Base-by-base conservation (phyloP, 2,797 vertebrate genomes). In the Sphaeramia orbicularis region DNA sequence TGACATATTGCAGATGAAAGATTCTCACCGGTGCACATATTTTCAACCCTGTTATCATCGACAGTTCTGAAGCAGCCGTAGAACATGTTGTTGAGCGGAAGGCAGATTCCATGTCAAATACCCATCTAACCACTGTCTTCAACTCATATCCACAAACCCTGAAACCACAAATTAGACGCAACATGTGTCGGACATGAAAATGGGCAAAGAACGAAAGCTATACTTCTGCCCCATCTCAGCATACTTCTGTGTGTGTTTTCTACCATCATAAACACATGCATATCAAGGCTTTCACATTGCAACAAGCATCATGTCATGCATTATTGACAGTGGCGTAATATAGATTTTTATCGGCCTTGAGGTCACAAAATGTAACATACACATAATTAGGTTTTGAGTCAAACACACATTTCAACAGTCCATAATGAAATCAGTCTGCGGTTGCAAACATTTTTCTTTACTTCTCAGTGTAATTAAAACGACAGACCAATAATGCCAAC, bases 1-100 rank as follows among this genome's bases (percentile, higher is more conserved):
- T 80, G 86, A 86, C 87, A 86, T 80, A 83, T 86, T 74, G 58
- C 72, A 85, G 80, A 85, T 84, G 80, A 89, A 83, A 86, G 84
- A 86, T 87, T 74, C 65, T 61, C 77, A 62, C 58, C 56, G n/a
- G 57, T 47, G 66, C 24, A 52, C 83, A 84, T 87, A 84, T 71
- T 87, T 90, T 78, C 83, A 74, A 84, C 86, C 80, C 86, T 89
- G 77, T 86, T 74, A 86, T 88, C 82, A 84, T 54, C 30, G 19
- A 65, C 59, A 42, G 68, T 65, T 81, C 70, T 71, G 65, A 80
- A 73, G 68, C 58, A 58, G 76, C 38, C 27, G 45, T 18, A 58
- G 57, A 74, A 76, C 78, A 83, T 76, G 84, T 77, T 74, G 72
- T 70, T 56, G 73, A 84, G 78, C 83, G 85, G 64, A 86, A 78